Evolutionary conservation across 2,113 vertebrate species (phyloP), one percentile per base, ranked within the genome.

Genomic region (Jacana jacana): DNA sequence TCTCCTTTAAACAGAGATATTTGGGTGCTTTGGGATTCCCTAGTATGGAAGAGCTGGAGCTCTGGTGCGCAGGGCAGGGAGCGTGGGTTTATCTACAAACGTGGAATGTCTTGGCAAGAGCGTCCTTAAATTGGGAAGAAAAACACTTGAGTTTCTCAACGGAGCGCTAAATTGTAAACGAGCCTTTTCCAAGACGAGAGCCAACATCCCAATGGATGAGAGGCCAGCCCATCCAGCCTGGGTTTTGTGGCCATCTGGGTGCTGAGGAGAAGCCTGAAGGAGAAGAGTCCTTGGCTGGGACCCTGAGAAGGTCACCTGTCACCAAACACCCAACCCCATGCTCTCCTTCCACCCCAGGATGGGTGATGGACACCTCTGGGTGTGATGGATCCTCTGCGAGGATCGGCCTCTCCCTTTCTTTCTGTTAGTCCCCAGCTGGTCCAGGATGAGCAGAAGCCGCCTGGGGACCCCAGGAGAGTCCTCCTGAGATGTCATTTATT

Each of bases 81-180:
- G 76, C 89, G 15, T 55, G 61, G 80, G 66, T 60, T 92, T 75
- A 30, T 95, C 92, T 44, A 9, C 33, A 17, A 19, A 16, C 71
- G 23, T 39, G 89, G 83, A 92, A 96, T 58, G 71, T 81, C 89
- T 33, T 77, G 75, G 68, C 80, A 86, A 28, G 76, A 44, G 61
- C 5, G 52, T 48, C 44, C 15, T 39, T 2, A 17, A n/a, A 19
- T 31, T 19, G 54, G 54, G 83, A 81, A 72, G 39, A 44, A 63
- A 84, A 82, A 49, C 63, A 52, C 49, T 66, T 33, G 55, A 52
- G 46, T 17, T 54, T 54, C 60, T 76, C 48, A 55, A 27, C 69
- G 63, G 81, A 81, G 51, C 73, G 68, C 54, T 68, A 24, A 81
- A 39, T 65, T 75, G 63, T 11, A 66, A 57, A 75, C 4, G 30